Conservation (phyloP, 2,797 vertebrate genomes). For the Molossus alvarezi region DNA sequence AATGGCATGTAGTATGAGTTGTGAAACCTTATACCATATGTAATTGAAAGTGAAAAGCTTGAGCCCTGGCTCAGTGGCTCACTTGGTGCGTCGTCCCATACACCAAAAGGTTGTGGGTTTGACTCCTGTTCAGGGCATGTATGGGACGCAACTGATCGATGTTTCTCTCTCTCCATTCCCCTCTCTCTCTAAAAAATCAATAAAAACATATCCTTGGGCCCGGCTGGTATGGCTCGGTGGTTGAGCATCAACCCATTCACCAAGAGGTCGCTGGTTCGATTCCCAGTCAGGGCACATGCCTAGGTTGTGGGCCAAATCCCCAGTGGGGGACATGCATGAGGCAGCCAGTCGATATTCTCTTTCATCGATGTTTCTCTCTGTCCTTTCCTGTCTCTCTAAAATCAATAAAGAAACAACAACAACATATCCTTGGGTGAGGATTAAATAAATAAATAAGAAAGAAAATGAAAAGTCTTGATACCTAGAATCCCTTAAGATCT, state of each 20-base stretch:
- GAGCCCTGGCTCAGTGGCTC: not conserved
- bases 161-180: not conserved
- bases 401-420: not conserved
- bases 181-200: not conserved
- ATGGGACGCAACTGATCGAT: not conserved
- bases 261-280: too few species aligned
- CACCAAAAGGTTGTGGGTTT: not conserved
- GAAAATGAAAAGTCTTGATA: conserved; percentile 21
- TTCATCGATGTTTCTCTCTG: not conserved
- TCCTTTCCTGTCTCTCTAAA: not conserved
- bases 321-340: too few species aligned
- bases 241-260: too few species aligned
- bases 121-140: not conserved
- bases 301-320: too few species aligned
- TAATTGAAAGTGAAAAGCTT: conserved; percentile 53
- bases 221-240: too few species aligned
- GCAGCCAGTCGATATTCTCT: too few species aligned
- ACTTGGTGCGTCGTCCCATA: not conserved
- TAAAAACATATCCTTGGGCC: not conserved
- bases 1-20: not conserved
- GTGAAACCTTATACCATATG: not conserved
- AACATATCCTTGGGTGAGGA: not conserved
- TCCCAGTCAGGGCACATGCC: too few species aligned
- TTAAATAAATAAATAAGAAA: not conserved
- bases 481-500: conserved; percentile 45